Evolutionary conservation across 2,797 vertebrate genomes (phyloP).

Genomic region (Silurus lanzhouensis): DNA sequence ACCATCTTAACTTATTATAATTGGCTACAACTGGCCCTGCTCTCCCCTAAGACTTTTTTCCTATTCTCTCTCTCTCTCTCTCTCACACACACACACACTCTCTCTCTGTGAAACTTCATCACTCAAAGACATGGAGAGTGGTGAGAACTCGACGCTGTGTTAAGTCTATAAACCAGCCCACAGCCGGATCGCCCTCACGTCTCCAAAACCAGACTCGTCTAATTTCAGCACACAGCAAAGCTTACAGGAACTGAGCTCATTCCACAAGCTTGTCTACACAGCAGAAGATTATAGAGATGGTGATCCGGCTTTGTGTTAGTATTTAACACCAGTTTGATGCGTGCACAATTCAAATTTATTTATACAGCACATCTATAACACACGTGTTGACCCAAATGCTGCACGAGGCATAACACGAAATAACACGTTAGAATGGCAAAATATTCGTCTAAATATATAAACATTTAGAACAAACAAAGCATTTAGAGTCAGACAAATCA

Average conservation of each 20-base stretch:
- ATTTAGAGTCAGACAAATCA: no score
- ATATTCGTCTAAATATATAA: no score
- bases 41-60: not conserved
- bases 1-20: no score
- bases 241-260: constrained; percentile 7
- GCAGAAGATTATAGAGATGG: not conserved
- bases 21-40: no score
- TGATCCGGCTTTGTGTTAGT: not conserved
- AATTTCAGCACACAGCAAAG: constrained; percentile 13
- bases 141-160: constrained; percentile 57
- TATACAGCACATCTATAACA: no score
- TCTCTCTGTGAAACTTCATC: constrained; percentile 30
- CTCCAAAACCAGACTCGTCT: not conserved
- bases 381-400: no score
- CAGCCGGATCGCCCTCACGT: constrained; percentile 53
- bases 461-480: no score
- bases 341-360: no score
- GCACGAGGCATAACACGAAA: no score
- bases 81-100: no score
- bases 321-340: not conserved
- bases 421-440: no score
- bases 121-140: constrained; percentile 41
- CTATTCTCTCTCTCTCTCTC: not conserved
- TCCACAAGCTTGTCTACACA: not conserved
- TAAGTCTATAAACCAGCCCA: constrained; percentile 54